Base-by-base conservation (phyloP, 1,140 invertebrate genomes). In the Drosophila sp. region DNA sequence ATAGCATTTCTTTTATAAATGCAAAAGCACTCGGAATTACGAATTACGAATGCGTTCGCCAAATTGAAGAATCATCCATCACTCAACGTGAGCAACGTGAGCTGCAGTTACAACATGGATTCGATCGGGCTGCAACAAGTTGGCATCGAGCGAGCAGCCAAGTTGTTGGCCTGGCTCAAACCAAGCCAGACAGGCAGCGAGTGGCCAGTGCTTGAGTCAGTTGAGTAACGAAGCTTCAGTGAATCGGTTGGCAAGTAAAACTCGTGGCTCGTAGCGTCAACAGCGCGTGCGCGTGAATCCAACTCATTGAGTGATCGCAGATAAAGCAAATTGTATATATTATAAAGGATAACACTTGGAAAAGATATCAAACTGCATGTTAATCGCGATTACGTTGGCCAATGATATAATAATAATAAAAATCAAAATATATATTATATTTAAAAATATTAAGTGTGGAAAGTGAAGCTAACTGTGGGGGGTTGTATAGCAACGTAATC, bases 401-500 rank as follows among this genome's bases (percentile, higher is more conserved):
- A 21, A 21, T 2, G 21, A 1, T 21, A 21, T 2, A 21, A 46
- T 29, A 36, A 36, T 11, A 36, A 2, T 11, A 36, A 36, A 11
- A 36, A 2, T 34, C 7, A 34, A 14, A 41, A 41, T 21, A 16
- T n/a, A 14, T 14, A 34, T 51, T 51, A 13, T 51, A 34, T 8
- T 32, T 21, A 6, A 13, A 29, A 5, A 9, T 32, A 16, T 13
- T 57, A 45, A 67, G 79, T 74, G 65, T 57, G 18, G 73, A 62
- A 65, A 69, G 54, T 80, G 59, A 48, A 38, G 41, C 27, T 57
- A 45, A 61, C 21, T 40, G 46, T 9, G 36, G 64, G 41, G 16
- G 43, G 27, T 8, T 14, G 13, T 18, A 77, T 58, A 67, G 58
- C 59, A 65, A 87, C 82, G 82, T 86, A 87, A 86, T 84, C 83